Evolutionary conservation across 2,888 invertebrate species (phyloP), one percentile per base, ranked within the genome.

Genomic region (Atethmia centrago): DNA sequence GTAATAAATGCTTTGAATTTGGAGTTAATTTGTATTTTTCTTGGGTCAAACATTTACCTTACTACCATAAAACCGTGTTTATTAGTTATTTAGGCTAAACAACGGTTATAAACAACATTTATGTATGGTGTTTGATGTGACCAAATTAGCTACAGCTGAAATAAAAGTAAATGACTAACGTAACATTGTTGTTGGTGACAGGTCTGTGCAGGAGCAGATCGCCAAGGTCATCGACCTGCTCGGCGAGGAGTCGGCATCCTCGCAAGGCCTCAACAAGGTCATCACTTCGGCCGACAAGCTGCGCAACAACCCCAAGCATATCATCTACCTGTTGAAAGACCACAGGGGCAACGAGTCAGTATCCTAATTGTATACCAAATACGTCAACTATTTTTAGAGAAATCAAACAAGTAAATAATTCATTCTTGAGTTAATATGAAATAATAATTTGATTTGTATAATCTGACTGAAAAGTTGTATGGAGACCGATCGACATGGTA

Each of bases 281-380:
- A 98, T 98, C 84, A 98, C 98, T 36, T 97, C 97, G 0, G 97
- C 98, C 0, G 97, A 97, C 31, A 97, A 97, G 87, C 92, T 98
- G 56, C 89, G 91, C 51, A 89, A 88, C n/a, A 82, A 92, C 0
- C 90, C 91, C 0, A 71, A 82, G 88, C 97, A 91, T 96, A 97
- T 92, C 94, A 97, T 81, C 96, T 95, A 95, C 71, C 68, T 95
- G 0, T 72, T 94, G 0, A 94, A 93, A 53, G 94, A 95, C 28
- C 21, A 87, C 0, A 28, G 79, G 0, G 93, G 87, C 0, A 90
- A 91, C 3, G 82, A 88, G 95, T 95, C 69, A 91, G 92, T 91
- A 42, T 10, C n/a, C 19, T 10, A 7, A 12, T 36, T 12, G 10
- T 28, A 9, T n/a, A n/a, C 31, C 21, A 28, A 45, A 55, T 63